Base-by-base conservation (phyloP, 2,797 vertebrate species). In the Saguinus oedipus region DNA sequence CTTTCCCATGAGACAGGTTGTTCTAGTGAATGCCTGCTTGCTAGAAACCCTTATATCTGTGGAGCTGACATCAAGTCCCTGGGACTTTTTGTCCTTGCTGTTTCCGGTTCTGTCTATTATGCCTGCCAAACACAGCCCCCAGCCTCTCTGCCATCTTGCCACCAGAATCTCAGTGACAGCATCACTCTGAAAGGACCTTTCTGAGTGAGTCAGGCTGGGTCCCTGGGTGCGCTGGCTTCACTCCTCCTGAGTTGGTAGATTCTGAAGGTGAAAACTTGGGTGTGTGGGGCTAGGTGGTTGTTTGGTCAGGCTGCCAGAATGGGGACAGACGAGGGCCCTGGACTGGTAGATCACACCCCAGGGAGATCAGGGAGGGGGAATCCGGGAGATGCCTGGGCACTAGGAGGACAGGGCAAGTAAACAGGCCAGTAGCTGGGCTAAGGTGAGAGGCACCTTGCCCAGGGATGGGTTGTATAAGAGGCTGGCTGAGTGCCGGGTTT, bases 401-500 rank as follows among this genome's bases (percentile, higher is more conserved):
- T 42, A 11, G 48, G 68, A 48, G 79, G 76, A 50, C 4, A 75
- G 50, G 42, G 61, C 46, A 53, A 68, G 17, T n/a, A 50, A 88
- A 72, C 11, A 42, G 44, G 48, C 39, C 14, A 3, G 79, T 55
- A 55, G 22, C 20, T 76, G 82, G 84, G 74, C 57, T 76, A 46
- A 93, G 76, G 61, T 55, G 87, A 92, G 75, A 61, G 72, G 53
- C 20, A 13, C 55, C 33, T 72, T 80, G 87, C 75, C 87, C 57
- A 46, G 80, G 72, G 46, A 39, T 42, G 46, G n/a, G 27, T 96
- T 93, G 75, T 55, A 1, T 68, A 94, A 96, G 75, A 76, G n/a
- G 26, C 17, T 97, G 96, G 79, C 83, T 19, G 30, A 80, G 76
- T 10, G 39, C 74, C 90, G 26, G 61, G 68, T 79, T 84, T 95